A percentile compares a stretch with the other conserved stretches of the same genome.
These are phyloP conservation scores for Antrozous pallidus DNA, from an alignment of 2,797 vertebrate species.

Conservation along the genomic window DNA sequence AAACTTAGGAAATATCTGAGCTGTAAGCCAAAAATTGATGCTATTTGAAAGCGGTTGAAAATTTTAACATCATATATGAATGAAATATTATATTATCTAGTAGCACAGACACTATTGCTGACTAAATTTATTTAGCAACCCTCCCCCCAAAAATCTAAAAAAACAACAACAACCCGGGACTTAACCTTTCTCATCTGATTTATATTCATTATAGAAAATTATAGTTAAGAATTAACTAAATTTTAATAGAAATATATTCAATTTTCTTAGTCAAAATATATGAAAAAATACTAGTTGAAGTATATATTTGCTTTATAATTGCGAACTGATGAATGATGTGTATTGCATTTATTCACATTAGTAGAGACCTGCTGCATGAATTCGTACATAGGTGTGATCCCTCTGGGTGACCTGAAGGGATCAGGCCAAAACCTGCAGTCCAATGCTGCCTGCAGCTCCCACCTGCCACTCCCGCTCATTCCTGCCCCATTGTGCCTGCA, in stretches of 20 bases:
- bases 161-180: background rate
- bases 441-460: too few species aligned
- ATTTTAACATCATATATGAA: conserved; percentile 31
- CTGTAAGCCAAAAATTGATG: conserved; percentile 15
- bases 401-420: too few species aligned
- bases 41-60: conserved; percentile 30
- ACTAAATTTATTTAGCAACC: conserved; percentile 43
- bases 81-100: conserved; percentile 55
- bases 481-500: too few species aligned
- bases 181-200: background rate
- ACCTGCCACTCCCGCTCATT: too few species aligned
- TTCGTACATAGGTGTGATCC: too few species aligned
- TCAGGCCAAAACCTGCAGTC: too few species aligned
- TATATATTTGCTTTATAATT: conserved; percentile 8
- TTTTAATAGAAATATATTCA: background rate
- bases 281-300: conserved; percentile 8
- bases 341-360: background rate
- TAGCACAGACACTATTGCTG: background rate
- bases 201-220: background rate
- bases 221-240: background rate
- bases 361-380: too few species aligned
- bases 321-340: background rate
- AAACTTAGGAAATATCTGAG: conserved; percentile 6
- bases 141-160: too few species aligned
- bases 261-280: background rate